Evolutionary conservation across 1,140 invertebrate genomes (phyloP).

Genomic region (Hypothenemus hampei): DNA sequence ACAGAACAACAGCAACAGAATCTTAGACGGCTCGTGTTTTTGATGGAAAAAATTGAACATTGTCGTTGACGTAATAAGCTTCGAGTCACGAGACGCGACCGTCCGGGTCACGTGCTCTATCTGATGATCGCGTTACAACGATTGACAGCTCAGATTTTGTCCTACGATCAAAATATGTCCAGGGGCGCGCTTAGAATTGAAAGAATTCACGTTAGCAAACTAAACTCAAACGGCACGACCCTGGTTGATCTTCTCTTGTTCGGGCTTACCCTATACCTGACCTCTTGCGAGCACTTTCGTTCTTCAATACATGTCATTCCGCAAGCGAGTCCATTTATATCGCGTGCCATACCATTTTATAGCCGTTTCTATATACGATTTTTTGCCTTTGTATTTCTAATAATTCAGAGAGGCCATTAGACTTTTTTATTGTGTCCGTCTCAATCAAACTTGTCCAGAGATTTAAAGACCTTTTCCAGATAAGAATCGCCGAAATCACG

Average conservation of each 20-base stretch:
- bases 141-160: slow-evolving; percentile 26
- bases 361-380: slow-evolving; percentile 1
- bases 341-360: slow-evolving; percentile 25
- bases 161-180: slow-evolving; percentile 18
- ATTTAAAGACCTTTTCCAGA: slow-evolving; percentile 5
- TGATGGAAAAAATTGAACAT: neutral
- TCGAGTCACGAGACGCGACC: slow-evolving; percentile 16
- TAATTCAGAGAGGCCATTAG: slow-evolving; percentile 8
- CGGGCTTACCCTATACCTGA: slow-evolving; percentile 13
- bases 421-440: slow-evolving; percentile 10
- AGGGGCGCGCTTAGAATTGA: slow-evolving; percentile 5
- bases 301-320: slow-evolving; percentile 26
- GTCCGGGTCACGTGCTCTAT: slow-evolving; percentile 23
- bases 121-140: slow-evolving; percentile 24
- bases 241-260: slow-evolving; percentile 1
- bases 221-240: neutral
- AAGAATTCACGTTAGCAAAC: no score
- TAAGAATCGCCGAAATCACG: neutral
- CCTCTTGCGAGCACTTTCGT: slow-evolving; percentile 17
- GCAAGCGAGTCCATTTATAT: slow-evolving; percentile 20
- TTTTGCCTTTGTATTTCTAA: slow-evolving; percentile 12
- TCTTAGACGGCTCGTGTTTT: no score
- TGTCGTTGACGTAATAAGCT: slow-evolving; percentile 22
- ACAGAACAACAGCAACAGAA: no score
- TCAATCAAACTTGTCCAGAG: slow-evolving; percentile 16